Base-by-base conservation (phyloP, 2,888 invertebrate genomes). In the Drosophila atripex region DNA sequence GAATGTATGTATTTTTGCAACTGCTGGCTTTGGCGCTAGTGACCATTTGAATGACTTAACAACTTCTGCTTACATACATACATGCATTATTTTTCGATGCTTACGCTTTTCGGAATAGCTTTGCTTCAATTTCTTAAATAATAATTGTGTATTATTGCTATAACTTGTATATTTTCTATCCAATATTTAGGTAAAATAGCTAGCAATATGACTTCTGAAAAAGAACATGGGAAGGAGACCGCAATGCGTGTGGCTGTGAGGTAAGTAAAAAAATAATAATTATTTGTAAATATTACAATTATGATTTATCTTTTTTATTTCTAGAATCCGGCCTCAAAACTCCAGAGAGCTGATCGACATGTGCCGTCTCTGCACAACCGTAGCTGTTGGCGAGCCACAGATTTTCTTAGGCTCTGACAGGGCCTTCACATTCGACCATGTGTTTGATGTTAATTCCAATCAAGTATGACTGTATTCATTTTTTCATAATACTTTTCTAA, bases 381-480 rank as follows among this genome's bases (percentile, higher is more conserved):
- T 98, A 21, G 95, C 96, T 18, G 95, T 96, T 0, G 96, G 95
- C 43, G 98, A 98, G 86, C 98, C 97, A 0, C 98, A 98, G 90
- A 95, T 99, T 38, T 95, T 97, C 75, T 93, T 99, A 45, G 98
- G 98, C 57, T 95, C 96, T 39, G 98, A 98, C 92, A 97, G 98
- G 89, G 96, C 97, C 49, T 99, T 98, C 93, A 99, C 99, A 23
- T 99, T 97, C 92, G 98, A 99, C 92, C 96, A 96, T 91, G 98
- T 99, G 47, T 99, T 97, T 92, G 98, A 98, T 91, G 95, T 95
- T 57, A 93, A 93, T 59, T 93, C 95, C 45, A 92, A 92, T 55
- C 99, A 98, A 92, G 94, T 93, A 61, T 6, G 32, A 1, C 12
- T 21, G 14, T 1, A 12, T 8, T 3, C 14, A 1, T 3, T 5